Conservation (phyloP, 2,113 vertebrate genomes). For the Ginglymostoma cirratum region DNA sequence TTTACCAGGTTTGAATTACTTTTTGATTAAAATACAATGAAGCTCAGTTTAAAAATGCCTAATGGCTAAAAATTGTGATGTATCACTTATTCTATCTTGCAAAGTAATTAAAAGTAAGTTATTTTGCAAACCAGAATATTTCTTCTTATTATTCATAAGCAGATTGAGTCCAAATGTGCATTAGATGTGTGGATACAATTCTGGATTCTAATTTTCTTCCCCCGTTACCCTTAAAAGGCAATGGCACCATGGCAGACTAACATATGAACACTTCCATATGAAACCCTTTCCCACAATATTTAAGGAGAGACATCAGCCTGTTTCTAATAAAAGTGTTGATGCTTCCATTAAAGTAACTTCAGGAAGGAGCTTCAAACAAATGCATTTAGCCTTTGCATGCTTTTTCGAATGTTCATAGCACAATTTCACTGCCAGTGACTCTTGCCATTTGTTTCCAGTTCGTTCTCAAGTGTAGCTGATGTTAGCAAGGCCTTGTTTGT, state of each 20-base stretch:
- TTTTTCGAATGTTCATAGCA: background rate
- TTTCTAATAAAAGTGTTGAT: background rate
- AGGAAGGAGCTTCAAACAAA: background rate
- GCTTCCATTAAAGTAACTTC: background rate
- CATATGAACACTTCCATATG: background rate
- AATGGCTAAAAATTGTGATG: background rate
- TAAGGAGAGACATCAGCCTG: background rate
- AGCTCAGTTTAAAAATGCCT: no score
- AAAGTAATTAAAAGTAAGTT: background rate
- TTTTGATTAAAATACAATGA: background rate
- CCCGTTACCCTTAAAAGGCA: background rate
- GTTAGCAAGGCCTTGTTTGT: background rate
- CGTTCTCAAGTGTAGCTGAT: background rate
- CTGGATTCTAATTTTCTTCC: background rate
- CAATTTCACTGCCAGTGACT: background rate
- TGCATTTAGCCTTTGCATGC: background rate
- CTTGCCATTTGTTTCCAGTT: background rate
- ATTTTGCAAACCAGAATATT: background rate
- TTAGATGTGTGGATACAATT: background rate
- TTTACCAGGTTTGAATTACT: background rate
- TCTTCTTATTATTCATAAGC: background rate
- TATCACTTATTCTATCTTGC: background rate
- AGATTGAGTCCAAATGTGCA: background rate
- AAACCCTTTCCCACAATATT: background rate
- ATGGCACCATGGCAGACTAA: background rate